Conservation (phyloP, 2,797 vertebrate genomes). For the Halcyon chelicuti region DNA sequence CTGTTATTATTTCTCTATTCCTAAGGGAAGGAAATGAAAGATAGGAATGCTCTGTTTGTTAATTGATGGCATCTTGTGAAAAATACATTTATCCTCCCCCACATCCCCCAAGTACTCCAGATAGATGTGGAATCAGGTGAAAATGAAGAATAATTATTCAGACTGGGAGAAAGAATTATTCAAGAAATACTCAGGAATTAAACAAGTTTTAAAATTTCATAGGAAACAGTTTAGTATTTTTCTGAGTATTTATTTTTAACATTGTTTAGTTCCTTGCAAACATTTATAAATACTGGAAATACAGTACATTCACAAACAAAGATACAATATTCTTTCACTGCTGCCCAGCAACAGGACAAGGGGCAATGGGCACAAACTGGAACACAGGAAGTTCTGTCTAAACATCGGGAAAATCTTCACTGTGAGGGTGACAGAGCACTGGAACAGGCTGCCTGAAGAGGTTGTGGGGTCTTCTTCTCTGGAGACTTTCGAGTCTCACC, state of each 20-base stretch:
- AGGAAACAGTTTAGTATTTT: constrained; percentile 48
- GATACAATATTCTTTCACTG: neutral
- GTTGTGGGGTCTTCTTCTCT: neutral
- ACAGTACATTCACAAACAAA: constrained; percentile 6
- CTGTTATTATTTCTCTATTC: constrained; percentile 49
- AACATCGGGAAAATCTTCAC: neutral
- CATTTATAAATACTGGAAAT: constrained; percentile 42
- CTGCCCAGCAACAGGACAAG: neutral
- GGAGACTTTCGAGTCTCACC: neutral
- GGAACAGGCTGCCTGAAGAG: neutral
- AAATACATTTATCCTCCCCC: neutral
- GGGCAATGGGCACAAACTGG: neutral
- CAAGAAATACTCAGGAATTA: constrained; percentile 45
- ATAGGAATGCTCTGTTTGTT: constrained; percentile 17
- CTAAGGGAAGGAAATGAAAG: constrained; percentile 48
- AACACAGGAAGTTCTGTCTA: neutral
- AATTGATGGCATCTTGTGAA: constrained; percentile 30
- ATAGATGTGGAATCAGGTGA: neutral
- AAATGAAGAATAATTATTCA: constrained; percentile 45
- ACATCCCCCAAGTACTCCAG: neutral
- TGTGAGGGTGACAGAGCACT: neutral
- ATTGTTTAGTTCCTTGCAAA: constrained; percentile 36
- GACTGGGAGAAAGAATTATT: constrained; percentile 27
- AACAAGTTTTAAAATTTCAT: constrained; percentile 46
- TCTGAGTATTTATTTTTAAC: constrained; percentile 34